Evolutionary conservation across 2,797 vertebrate genomes (phyloP).

Genomic region (Cheirogaleus major): DNA sequence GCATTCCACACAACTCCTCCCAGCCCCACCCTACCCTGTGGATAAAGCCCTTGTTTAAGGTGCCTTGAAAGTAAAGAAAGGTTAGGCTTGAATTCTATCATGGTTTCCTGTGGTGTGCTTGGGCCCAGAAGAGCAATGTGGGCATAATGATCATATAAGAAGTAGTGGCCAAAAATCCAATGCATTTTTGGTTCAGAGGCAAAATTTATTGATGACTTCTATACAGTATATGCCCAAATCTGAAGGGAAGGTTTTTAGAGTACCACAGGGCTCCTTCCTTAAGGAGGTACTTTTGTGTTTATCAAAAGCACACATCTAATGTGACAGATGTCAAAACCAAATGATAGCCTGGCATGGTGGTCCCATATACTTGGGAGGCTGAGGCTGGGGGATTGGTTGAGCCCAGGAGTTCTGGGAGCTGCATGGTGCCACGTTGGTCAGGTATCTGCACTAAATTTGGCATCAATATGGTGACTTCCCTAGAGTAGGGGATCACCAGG

Average conservation of each 20-base stretch:
- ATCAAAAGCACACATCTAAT: not conserved
- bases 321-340: slow-evolving; percentile 2
- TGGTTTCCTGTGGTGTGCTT: not conserved
- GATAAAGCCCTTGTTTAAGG: not conserved
- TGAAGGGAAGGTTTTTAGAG: not conserved
- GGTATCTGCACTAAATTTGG: not conserved
- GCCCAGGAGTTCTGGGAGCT: not conserved
- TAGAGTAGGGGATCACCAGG: not conserved
- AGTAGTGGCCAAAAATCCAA: not conserved
- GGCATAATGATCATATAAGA: not conserved
- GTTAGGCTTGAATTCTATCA: slow-evolving; percentile 7
- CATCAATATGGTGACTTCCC: not conserved
- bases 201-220: not conserved
- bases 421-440: not conserved
- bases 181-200: not conserved
- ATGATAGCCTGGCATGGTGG: not conserved
- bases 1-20: not conserved
- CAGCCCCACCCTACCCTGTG: not conserved
- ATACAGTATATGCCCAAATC: not conserved
- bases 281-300: not conserved
- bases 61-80: not conserved
- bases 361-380: not conserved
- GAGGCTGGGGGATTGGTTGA: not conserved
- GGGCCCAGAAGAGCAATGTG: not conserved
- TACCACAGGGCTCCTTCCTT: not conserved